phyloP scores from a whole-genome alignment of 2,888 invertebrate genomes.

The Harmothoe impar region DNA sequence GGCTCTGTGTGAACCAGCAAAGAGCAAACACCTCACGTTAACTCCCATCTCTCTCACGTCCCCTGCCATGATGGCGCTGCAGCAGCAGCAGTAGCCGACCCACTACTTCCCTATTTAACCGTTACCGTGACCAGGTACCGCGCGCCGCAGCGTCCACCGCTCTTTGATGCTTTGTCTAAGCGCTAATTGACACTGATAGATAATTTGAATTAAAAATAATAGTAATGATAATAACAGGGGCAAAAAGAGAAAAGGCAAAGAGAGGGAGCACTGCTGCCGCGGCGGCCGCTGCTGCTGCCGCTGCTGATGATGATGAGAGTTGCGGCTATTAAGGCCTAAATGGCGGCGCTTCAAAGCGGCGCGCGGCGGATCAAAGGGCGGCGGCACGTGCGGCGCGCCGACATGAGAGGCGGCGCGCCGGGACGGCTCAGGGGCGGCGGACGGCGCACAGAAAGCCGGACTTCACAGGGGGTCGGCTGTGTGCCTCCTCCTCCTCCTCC shows the following conservation, averaged over 20 bases:
- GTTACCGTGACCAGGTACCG: neutral
- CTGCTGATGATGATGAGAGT: slow-evolving; percentile 9
- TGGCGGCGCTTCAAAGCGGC: slow-evolving; percentile 34
- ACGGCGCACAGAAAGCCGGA: neutral
- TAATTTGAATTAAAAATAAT: slow-evolving; percentile 65
- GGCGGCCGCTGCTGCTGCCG: neutral
- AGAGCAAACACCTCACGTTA: too few species aligned
- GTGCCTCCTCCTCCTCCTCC: neutral
- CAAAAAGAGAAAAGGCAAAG: neutral
- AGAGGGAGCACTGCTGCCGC: neutral
- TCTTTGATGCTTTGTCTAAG: slow-evolving; percentile 26
- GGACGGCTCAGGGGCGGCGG: neutral
- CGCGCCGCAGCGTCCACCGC: neutral
- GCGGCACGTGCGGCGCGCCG: slow-evolving; percentile 36
- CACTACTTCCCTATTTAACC: neutral
- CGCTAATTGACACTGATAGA: slow-evolving; percentile 58
- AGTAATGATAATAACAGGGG: slow-evolving; percentile 27
- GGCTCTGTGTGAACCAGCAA: too few species aligned
- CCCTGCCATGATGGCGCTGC: too few species aligned
- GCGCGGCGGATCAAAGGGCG: slow-evolving; percentile 18
- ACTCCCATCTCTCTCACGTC: too few species aligned
- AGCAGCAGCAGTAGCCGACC: too few species aligned
- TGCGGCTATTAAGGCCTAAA: slow-evolving; percentile 43
- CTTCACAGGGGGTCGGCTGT: neutral
- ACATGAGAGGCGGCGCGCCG: neutral